Conservation (phyloP, 2,888 invertebrate genomes). For the Chalcosyrphus nemorum region DNA sequence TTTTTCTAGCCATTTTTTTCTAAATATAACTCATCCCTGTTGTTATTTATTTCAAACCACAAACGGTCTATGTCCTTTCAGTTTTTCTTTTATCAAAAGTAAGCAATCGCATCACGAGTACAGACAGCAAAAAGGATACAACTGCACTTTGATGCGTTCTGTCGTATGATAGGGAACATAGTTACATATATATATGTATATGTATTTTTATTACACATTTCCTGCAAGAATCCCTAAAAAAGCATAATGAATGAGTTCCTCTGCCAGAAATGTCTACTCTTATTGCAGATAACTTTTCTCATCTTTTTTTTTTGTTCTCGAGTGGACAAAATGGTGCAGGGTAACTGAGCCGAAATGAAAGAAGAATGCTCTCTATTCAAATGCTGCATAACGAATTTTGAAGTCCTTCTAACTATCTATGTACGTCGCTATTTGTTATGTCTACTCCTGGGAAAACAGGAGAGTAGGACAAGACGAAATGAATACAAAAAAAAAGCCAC, state of each 20-base stretch:
- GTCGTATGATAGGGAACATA: too few species aligned
- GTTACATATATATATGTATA: too few species aligned
- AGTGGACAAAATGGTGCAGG: slow-evolving; percentile 61
- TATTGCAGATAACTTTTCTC: slow-evolving; percentile 59
- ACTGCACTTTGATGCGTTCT: background rate
- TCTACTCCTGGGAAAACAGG: background rate
- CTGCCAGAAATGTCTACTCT: slow-evolving; percentile 38
- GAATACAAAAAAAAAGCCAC: background rate
- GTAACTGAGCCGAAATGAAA: slow-evolving; percentile 31
- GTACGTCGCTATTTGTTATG: slow-evolving; percentile 36
- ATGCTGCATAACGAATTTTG: slow-evolving; percentile 61
- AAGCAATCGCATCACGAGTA: background rate
- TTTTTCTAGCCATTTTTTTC: too few species aligned
- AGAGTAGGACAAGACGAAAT: background rate
- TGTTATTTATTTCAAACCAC: too few species aligned
- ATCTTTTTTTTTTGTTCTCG: slow-evolving; percentile 7
- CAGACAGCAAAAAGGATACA: background rate
- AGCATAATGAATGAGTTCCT: slow-evolving; percentile 23
- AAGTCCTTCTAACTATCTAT: slow-evolving; percentile 29
- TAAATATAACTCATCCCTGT: too few species aligned
- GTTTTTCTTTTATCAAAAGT: too few species aligned
- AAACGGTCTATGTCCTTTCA: too few species aligned
- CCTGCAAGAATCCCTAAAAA: background rate
- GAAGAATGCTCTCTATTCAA: slow-evolving; percentile 61
- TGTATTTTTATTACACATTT: background rate